Conservation (phyloP, 2,113 vertebrate species). For the Turnix velox region DNA sequence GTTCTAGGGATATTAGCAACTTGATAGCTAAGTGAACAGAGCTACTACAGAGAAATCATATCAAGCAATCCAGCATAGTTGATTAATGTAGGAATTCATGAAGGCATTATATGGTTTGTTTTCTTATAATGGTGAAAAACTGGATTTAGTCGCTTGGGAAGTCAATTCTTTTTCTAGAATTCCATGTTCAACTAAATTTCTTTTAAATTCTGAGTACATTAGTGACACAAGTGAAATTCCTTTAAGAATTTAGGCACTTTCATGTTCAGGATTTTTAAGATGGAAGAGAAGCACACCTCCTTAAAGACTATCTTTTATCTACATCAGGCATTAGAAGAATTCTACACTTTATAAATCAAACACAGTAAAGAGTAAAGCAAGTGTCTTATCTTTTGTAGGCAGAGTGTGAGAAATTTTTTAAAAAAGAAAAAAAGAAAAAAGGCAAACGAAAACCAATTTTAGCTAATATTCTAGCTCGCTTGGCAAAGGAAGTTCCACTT, state of each 20-base stretch:
- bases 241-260: background rate
- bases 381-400: background rate
- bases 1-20: background rate
- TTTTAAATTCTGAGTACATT: background rate
- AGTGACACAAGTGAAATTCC: background rate
- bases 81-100: background rate
- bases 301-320: background rate
- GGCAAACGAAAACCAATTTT: background rate
- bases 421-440: background rate
- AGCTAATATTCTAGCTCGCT: background rate
- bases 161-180: background rate
- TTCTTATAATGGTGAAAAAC: background rate
- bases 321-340: background rate
- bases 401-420: background rate
- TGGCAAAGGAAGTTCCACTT: background rate
- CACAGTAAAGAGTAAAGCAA: background rate
- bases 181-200: background rate
- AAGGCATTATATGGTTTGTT: background rate
- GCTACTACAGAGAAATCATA: background rate
- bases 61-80: background rate
- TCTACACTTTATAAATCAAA: background rate
- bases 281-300: background rate
- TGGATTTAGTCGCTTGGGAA: background rate
- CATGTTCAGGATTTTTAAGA: background rate
- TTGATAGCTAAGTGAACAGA: background rate